Percentiles rank a stretch among this genome's conserved stretches.
Evolutionary conservation across 2,888 invertebrate species (phyloP).

Genomic region (Ichneumon xanthorius): DNA sequence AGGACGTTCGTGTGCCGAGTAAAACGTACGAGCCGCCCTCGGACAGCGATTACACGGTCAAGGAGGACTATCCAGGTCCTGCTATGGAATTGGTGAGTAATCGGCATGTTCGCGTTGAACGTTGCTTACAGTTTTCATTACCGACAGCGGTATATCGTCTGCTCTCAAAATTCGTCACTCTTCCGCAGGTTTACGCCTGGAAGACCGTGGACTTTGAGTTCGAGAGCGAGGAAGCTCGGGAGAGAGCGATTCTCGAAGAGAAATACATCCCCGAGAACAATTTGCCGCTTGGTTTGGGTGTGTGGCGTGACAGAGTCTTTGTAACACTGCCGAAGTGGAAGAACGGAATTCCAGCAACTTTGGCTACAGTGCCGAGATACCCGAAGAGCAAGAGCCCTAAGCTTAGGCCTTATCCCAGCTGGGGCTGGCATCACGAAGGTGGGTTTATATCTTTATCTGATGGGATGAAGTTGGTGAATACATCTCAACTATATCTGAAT

Average conservation of each 20-base stretch:
- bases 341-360: constrained; percentile 90
- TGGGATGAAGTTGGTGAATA: not conserved
- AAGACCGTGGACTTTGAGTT: constrained; percentile 91
- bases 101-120: not conserved
- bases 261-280: constrained; percentile 90
- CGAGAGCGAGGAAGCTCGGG: constrained; percentile 87
- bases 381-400: constrained; percentile 87
- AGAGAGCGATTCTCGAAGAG: constrained; percentile 87
- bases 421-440: constrained; percentile 89
- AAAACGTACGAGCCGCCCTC: constrained; percentile 73
- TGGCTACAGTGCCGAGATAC: constrained; percentile 88
- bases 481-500: not conserved
- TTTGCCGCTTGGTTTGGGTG: constrained; percentile 91
- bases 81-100: constrained; percentile 81
- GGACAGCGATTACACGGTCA: constrained; percentile 66
- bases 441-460: constrained; percentile 57
- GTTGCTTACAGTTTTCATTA: not conserved
- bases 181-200: constrained; percentile 89
- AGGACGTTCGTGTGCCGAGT: constrained; percentile 66
- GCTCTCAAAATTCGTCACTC: constrained; percentile 25
- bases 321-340: constrained; percentile 92
- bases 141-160: not conserved
- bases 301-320: constrained; percentile 89
- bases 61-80: constrained; percentile 81
- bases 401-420: constrained; percentile 91